Percentiles rank a stretch among this genome's conserved stretches.
phyloP scores from a whole-genome alignment of 2,888 invertebrate species.

The Drosophila sordidula region DNA sequence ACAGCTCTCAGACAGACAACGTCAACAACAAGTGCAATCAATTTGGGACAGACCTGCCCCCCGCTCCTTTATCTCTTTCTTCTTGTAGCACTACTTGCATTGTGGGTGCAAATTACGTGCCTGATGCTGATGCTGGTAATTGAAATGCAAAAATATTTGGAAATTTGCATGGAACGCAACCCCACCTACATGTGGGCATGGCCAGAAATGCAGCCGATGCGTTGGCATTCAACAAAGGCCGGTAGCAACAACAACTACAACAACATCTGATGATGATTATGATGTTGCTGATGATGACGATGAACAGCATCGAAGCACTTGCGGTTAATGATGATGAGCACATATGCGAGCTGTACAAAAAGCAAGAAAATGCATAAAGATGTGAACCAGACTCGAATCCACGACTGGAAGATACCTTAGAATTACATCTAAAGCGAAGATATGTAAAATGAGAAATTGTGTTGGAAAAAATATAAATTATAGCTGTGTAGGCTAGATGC shows the following conservation, averaged over 20 bases:
- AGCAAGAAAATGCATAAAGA: not conserved
- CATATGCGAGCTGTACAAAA: conserved; percentile 28
- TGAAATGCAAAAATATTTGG: conserved; percentile 81
- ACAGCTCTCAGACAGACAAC: conserved; percentile 1
- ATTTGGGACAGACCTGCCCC: conserved; percentile 44
- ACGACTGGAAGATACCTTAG: not conserved
- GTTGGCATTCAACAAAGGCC: conserved; percentile 46
- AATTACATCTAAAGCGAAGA: not conserved
- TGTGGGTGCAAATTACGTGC: conserved; percentile 60
- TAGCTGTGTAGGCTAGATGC: too few relatives aligned
- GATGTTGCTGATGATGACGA: conserved; percentile 9
- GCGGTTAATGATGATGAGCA: conserved; percentile 48
- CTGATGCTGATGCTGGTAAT: conserved; percentile 72
- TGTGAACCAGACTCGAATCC: not conserved
- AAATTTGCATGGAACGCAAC: conserved; percentile 54
- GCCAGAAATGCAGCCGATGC: conserved; percentile 40
- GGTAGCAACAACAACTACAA: conserved; percentile 14
- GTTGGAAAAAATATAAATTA: too few relatives aligned
- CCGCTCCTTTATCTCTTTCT: not conserved
- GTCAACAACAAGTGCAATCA: conserved; percentile 68
- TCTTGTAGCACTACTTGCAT: conserved; percentile 14
- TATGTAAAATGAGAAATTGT: too few relatives aligned
- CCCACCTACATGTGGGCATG: conserved; percentile 13
- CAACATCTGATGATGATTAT: conserved; percentile 3
- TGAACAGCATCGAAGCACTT: conserved; percentile 21